Base-by-base conservation (phyloP, 2,888 invertebrate species). In the Phengaris alcon region DNA sequence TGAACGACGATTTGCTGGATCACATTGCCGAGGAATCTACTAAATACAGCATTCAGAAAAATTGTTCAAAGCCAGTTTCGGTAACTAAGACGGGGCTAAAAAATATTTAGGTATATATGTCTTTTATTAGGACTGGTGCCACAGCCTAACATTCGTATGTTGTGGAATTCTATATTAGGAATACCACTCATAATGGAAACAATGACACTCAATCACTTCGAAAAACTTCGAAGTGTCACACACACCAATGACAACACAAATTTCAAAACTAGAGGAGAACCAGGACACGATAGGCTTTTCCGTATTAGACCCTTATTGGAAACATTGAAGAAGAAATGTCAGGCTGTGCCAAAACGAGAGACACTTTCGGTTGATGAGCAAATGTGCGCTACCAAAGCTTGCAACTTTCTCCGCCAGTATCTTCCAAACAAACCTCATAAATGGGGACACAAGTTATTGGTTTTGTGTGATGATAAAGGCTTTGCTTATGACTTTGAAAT, bases 341-440 rank as follows among this genome's bases (percentile, higher is more conserved):
- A 77, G 9, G 80, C 78, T 76, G 80, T 83, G 76, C 82, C 82
- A 72, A 75, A 83, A 77, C 82, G 82, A 68, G 82, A 84, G 79
- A 79, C 82, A 72, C 79, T 83, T 70, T 82, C 81, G 74, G 78
- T 84, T 73, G 82, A 84, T 75, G 82, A 83, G 75, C 82, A 84
- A 77, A 83, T 84, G 82, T 84, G 83, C 79, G 79, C 83, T 51
- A 83, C 81, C 55, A 84, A 83, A 81, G 78, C 82, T 78, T 77
- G 79, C 77, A 82, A 83, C 78, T 81, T 78, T 77, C 80, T 84
- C 75, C 83, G 84, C 74, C 82, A 83, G 78, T 83, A 83, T 75
- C 68, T 82, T 59, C 81, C 81, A 57, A 83, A 83, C 73, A 85
- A 83, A 79, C 82, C 82, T 76, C 82, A 83, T 81, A 76, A 82